Evolutionary conservation across 2,888 invertebrate genomes (phyloP).

Genomic region (Trachelus stipa): DNA sequence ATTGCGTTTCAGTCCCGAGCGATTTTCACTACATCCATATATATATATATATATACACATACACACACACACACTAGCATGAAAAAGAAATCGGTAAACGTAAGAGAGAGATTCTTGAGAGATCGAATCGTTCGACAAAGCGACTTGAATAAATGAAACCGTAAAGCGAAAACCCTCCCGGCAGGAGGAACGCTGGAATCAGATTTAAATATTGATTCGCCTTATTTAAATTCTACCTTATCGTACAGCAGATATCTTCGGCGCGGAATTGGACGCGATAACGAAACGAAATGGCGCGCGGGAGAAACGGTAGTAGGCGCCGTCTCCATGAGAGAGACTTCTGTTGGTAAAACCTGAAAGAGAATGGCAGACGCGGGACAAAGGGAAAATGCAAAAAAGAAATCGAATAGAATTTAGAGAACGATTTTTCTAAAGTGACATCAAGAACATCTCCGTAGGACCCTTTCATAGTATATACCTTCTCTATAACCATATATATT

Average conservation of each 20-base stretch:
- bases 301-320: conserved; percentile 32
- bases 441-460: neutral
- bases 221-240: conserved; percentile 64
- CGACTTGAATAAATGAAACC: conserved; percentile 41
- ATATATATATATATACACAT: neutral
- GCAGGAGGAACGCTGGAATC: conserved; percentile 35
- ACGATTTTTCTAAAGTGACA: conserved; percentile 34
- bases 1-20: neutral
- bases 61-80: neutral
- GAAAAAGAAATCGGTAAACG: neutral
- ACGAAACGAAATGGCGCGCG: conserved; percentile 53
- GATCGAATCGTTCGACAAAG: conserved; percentile 47
- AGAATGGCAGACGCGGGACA: conserved; percentile 36
- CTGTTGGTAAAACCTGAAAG: neutral
- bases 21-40: neutral
- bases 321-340: neutral
- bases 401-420: conserved; percentile 58
- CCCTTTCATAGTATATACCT: neutral
- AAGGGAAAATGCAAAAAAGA: conserved; percentile 52
- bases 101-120: conserved; percentile 14
- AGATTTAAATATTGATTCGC: conserved; percentile 67
- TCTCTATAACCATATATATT: neutral
- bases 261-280: conserved; percentile 66
- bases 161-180: conserved; percentile 24
- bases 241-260: conserved; percentile 58